phyloP scores from a whole-genome alignment of 2,113 vertebrate species.

The Phrynosoma platyrhinos region DNA sequence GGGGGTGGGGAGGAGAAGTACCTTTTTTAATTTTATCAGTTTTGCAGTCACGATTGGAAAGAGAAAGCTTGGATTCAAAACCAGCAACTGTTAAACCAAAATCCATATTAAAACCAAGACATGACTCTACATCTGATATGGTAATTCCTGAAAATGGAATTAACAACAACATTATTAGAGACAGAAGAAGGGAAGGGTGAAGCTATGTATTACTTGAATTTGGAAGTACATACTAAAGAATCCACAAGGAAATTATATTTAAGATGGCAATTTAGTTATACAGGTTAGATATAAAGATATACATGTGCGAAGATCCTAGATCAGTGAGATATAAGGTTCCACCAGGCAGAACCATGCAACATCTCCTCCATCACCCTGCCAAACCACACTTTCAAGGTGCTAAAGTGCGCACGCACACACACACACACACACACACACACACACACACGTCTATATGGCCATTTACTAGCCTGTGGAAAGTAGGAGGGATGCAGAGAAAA shows the following conservation, averaged over 20 bases:
- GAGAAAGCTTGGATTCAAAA: fast-evolving
- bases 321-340: too few relatives aligned
- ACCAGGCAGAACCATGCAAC: too few relatives aligned
- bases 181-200: too few relatives aligned
- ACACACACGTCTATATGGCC: too few relatives aligned
- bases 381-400: too few relatives aligned
- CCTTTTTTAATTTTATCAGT: neutral
- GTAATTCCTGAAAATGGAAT: conserved; percentile 77
- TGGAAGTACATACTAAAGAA: neutral
- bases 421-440: too few relatives aligned
- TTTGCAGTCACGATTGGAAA: conserved; percentile 47
- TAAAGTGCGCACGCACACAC: too few relatives aligned
- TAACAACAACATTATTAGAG: conserved; percentile 44
- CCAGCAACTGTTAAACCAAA: fast-evolving
- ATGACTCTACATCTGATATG: conserved; percentile 73
- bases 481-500: too few relatives aligned
- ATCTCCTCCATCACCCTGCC: too few relatives aligned
- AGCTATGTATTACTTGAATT: neutral
- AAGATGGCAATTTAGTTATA: neutral
- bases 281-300: too few relatives aligned
- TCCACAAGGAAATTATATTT: neutral
- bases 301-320: too few relatives aligned
- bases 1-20: conserved; percentile 43
- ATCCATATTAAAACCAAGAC: conserved; percentile 75
- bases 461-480: too few relatives aligned